phyloP scores from a whole-genome alignment of 2,888 invertebrate species.

The Tetranychus truncatus region DNA sequence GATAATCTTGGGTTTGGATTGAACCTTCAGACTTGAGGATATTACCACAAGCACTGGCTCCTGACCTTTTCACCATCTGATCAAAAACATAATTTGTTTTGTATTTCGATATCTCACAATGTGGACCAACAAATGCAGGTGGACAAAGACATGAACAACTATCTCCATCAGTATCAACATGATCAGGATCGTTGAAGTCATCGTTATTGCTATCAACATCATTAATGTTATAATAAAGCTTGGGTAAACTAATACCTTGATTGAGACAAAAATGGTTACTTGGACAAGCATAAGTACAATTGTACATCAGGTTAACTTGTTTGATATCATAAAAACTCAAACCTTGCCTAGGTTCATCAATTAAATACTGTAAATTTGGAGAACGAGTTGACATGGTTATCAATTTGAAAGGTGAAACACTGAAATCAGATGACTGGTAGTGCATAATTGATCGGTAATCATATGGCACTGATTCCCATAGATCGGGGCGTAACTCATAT shows the following conservation, averaged over 20 bases:
- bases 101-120: not conserved
- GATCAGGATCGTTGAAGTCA: not conserved
- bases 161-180: not conserved
- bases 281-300: constrained; percentile 1
- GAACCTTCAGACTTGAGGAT: not conserved
- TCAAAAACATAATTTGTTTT: not conserved
- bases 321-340: constrained; percentile 7
- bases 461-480: not conserved
- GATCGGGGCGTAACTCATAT: not conserved
- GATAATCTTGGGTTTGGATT: not conserved
- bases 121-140: not conserved
- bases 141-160: constrained; percentile 6
- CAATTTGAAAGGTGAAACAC: not conserved
- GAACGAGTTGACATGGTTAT: not conserved
- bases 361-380: not conserved
- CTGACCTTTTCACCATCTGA: not conserved
- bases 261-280: not conserved
- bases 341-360: not conserved
- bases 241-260: not conserved
- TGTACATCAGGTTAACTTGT: not conserved
- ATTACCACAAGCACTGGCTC: not conserved
- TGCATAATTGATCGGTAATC: constrained; percentile 13
- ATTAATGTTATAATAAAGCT: not conserved
- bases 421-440: constrained; percentile 9
- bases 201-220: not conserved